phyloP scores from a whole-genome alignment of 1,140 invertebrate genomes.

The Nymphalis io region DNA sequence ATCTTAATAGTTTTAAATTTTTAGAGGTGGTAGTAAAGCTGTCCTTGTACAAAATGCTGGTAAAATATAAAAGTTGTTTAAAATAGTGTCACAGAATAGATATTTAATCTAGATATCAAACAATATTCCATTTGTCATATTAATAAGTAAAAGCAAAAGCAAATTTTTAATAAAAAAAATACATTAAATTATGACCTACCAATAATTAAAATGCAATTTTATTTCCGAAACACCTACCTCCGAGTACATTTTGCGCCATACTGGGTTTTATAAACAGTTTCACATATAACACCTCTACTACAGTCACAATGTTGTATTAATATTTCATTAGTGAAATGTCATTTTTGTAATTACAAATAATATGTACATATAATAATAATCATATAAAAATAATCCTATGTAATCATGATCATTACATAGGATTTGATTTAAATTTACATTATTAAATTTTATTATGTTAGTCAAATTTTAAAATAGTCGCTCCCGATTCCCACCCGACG shows the following conservation, averaged over 20 bases:
- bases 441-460: too few species aligned
- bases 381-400: too few species aligned
- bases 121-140: conserved; percentile 81
- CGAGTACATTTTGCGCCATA: neutral
- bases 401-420: too few species aligned
- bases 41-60: conserved; percentile 73
- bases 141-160: conserved; percentile 77
- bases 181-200: conserved; percentile 80
- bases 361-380: too few species aligned
- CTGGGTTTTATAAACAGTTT: neutral
- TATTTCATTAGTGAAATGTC: too few species aligned
- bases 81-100: conserved; percentile 77
- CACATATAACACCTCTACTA: too few species aligned
- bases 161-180: conserved; percentile 78
- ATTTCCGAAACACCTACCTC: conserved; percentile 31
- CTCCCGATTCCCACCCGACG: too few species aligned
- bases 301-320: too few species aligned
- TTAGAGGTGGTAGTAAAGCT: conserved; percentile 57
- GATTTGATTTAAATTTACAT: too few species aligned
- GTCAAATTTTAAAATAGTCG: too few species aligned
- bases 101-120: conserved; percentile 78
- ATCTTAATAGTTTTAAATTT: conserved; percentile 55
- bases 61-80: conserved; percentile 81
- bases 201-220: conserved; percentile 69
- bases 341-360: too few species aligned